These are phyloP conservation scores for Artibeus lituratus DNA, from an alignment of 2,797 vertebrate species.

Conservation along the genomic window DNA sequence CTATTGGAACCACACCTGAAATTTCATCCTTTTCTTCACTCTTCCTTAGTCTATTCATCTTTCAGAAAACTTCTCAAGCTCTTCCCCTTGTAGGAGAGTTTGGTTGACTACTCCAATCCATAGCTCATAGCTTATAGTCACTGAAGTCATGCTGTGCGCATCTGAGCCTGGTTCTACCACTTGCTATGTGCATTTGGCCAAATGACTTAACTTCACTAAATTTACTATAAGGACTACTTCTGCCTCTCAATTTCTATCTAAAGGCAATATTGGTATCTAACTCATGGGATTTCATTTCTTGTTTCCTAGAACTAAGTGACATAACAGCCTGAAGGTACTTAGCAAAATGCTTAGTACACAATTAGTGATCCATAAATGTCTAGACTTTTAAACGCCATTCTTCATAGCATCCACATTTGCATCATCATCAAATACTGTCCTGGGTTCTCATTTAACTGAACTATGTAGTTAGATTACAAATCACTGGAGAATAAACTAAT, in stretches of 20 bases:
- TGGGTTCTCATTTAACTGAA: neutral
- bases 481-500: neutral
- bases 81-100: neutral
- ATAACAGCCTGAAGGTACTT: neutral
- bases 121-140: neutral
- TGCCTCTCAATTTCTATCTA: neutral
- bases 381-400: neutral
- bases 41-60: neutral
- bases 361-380: neutral
- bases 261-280: neutral
- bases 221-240: neutral
- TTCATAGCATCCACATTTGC: neutral
- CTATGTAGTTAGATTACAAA: neutral
- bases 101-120: neutral
- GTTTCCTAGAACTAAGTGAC: neutral
- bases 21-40: neutral
- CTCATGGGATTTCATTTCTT: neutral
- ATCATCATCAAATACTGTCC: neutral
- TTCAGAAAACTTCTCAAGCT: neutral
- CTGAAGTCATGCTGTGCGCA: neutral
- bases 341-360: neutral
- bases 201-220: neutral
- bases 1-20: neutral
- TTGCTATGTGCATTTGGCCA: neutral
- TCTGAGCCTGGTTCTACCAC: neutral